Base-by-base conservation (phyloP, 1,140 invertebrate genomes). In the Plodia interpunctella region DNA sequence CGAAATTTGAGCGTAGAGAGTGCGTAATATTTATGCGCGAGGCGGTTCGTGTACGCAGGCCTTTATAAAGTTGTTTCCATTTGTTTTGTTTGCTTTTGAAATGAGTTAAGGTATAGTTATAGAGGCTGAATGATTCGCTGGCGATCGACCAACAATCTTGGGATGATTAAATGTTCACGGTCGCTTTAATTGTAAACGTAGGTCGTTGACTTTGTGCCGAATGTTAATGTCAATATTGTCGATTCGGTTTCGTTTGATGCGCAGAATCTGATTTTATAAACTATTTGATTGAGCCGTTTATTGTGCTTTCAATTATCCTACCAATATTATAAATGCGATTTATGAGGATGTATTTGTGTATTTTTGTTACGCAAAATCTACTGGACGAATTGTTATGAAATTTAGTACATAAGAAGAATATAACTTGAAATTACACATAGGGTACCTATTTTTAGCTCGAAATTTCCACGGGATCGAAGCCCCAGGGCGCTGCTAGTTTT, bases 1-100 rank as follows among this genome's bases (percentile, higher is more conserved):
- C 80, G 83, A 88, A 88, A 88, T 87, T 87, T 85, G 78, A 82
- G 76, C 80, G 81, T 75, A 80, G 73, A 77, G 72, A 77, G 80
- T 82, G 76, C 72, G 78, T 82, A 72, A 76, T 87, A 82, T 84
- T 80, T 82, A 79, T 80, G 74, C 78, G 72, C 62, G 54, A 56
- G 49, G 52, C 59, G 35, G 62, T 66, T 63, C 62, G 66, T 62
- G 63, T 63, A 55, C 57, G 54, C 38, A 32, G 25, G 65, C 60
- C 55, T 72, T 66, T 67, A 65, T 69, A 57, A 65, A 66, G 57
- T 55, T 66, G 56, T 57, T 68, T 25, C 21, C 2, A 25, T 25
- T 25, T 60, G 63, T 65, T 66, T 64, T 60, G 60, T 68, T 72
- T 66, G 54, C 49, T 57, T 59, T 65, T 32, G 25, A 53, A 59